Evolutionary conservation across 2,888 invertebrate genomes (phyloP).

Genomic region (Agriopis aurantiaria): DNA sequence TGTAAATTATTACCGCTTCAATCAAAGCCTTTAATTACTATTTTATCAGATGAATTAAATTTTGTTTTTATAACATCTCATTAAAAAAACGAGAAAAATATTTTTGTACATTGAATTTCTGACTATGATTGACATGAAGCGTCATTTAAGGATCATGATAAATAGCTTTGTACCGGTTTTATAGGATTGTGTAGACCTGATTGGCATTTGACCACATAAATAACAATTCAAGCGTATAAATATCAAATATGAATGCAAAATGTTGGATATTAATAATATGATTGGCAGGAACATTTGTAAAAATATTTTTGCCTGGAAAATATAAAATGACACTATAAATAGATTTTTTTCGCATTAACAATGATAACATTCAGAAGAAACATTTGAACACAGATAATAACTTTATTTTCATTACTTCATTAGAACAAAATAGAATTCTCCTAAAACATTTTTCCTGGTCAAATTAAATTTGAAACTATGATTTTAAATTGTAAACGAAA

Average conservation of each 20-base stretch:
- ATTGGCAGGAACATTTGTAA: not conserved
- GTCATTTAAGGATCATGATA: constrained; percentile 39
- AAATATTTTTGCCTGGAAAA: not conserved
- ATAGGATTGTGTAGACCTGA: constrained; percentile 12
- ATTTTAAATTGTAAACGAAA: not conserved
- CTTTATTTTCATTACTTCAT: too few relatives aligned
- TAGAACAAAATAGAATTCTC: too few relatives aligned
- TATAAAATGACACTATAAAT: not conserved
- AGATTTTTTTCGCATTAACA: not conserved
- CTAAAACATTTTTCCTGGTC: too few relatives aligned
- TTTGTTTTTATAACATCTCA: constrained; percentile 32
- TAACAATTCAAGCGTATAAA: constrained; percentile 24
- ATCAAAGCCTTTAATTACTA: constrained; percentile 35
- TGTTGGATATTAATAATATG: constrained; percentile 9
- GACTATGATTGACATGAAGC: constrained; percentile 42
- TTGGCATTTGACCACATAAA: constrained; percentile 33
- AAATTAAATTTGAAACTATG: not conserved
- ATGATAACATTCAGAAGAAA: not conserved
- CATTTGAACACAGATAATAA: too few relatives aligned
- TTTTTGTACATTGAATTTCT: constrained; percentile 36
- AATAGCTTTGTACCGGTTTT: constrained; percentile 36
- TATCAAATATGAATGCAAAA: constrained; percentile 5
- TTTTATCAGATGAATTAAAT: constrained; percentile 33
- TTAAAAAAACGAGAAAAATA: constrained; percentile 37
- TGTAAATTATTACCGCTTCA: constrained; percentile 27